Evolutionary conservation across 2,113 vertebrate genomes (phyloP).

Genomic region (Thunnus maccoyii): DNA sequence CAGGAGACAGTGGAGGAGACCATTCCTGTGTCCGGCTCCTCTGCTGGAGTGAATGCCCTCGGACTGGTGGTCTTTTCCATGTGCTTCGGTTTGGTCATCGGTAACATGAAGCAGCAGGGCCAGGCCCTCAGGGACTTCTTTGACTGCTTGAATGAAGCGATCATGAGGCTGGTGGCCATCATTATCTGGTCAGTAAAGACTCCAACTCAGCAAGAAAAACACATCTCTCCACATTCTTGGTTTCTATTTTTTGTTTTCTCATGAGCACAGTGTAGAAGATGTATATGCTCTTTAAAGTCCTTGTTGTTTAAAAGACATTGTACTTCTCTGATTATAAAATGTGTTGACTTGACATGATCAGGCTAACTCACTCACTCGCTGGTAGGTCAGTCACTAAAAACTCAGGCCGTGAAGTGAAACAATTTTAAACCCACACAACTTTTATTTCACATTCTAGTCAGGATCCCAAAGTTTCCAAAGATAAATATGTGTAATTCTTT

Average conservation of each 20-base stretch:
- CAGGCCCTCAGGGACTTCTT: slow-evolving; percentile 94
- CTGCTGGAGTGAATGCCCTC: slow-evolving; percentile 93
- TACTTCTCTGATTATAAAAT: no score
- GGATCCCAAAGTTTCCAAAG: no score
- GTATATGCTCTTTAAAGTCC: background rate
- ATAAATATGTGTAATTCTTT: no score
- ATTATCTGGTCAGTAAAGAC: slow-evolving; percentile 94
- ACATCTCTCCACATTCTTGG: background rate
- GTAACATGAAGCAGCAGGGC: slow-evolving; percentile 96
- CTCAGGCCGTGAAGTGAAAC: no score
- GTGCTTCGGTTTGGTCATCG: slow-evolving; percentile 95
- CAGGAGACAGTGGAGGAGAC: slow-evolving; percentile 90
- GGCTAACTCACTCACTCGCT: no score
- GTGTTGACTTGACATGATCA: no score
- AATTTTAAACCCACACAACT: no score
- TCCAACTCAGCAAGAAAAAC: background rate
- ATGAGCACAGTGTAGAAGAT: background rate
- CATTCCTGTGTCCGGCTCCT: slow-evolving; percentile 90
- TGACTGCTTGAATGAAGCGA: slow-evolving; percentile 96
- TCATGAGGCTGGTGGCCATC: slow-evolving; percentile 96
- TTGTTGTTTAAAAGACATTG: background rate
- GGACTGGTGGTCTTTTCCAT: slow-evolving; percentile 97
- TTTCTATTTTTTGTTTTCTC: background rate
- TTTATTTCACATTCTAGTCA: no score
- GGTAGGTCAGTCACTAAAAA: no score